Evolutionary conservation across 2,113 vertebrate species (phyloP).

Genomic region (Nothobranchius kuhntae): DNA sequence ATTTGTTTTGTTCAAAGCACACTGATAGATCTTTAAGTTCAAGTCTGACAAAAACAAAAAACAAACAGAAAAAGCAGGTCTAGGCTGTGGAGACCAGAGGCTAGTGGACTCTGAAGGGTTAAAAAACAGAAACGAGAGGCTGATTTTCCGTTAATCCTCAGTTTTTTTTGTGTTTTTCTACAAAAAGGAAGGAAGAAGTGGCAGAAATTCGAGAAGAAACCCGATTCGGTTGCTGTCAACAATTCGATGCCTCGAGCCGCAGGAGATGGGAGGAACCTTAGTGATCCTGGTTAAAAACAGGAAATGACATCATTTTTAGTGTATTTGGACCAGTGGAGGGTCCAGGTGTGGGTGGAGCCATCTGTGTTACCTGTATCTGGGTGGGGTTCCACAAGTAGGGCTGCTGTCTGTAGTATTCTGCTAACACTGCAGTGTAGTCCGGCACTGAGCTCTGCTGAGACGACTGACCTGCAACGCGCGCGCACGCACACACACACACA

Average conservation of each 20-base stretch:
- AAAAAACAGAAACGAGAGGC: slow-evolving; percentile 79
- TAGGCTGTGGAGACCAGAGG: slow-evolving; percentile 54
- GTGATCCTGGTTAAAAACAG: slow-evolving; percentile 84
- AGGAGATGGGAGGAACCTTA: slow-evolving; percentile 72
- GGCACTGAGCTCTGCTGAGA: slow-evolving; percentile 91
- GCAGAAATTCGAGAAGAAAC: slow-evolving; percentile 88
- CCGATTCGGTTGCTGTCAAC: slow-evolving; percentile 76
- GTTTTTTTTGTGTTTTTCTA: slow-evolving; percentile 62
- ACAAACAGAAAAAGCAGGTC: slow-evolving; percentile 59
- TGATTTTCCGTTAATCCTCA: slow-evolving; percentile 76
- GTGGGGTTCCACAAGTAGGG: slow-evolving; percentile 91
- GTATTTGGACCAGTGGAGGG: no score
- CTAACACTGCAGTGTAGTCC: slow-evolving; percentile 93
- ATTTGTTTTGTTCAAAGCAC: slow-evolving; percentile 83
- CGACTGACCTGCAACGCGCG: slow-evolving; percentile 74
- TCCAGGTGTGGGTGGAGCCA: background rate
- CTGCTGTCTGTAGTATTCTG: slow-evolving; percentile 96
- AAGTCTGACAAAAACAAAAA: slow-evolving; percentile 72
- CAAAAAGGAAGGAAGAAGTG: slow-evolving; percentile 85
- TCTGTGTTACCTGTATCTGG: slow-evolving; percentile 74
- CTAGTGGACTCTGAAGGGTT: slow-evolving; percentile 73
- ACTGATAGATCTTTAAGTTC: slow-evolving; percentile 72
- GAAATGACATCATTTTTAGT: slow-evolving; percentile 22
- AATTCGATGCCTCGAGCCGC: slow-evolving; percentile 50
- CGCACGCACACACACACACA: background rate